Evolutionary conservation across 2,113 vertebrate species (phyloP).

Genomic region (Sylvilagus bachmani): DNA sequence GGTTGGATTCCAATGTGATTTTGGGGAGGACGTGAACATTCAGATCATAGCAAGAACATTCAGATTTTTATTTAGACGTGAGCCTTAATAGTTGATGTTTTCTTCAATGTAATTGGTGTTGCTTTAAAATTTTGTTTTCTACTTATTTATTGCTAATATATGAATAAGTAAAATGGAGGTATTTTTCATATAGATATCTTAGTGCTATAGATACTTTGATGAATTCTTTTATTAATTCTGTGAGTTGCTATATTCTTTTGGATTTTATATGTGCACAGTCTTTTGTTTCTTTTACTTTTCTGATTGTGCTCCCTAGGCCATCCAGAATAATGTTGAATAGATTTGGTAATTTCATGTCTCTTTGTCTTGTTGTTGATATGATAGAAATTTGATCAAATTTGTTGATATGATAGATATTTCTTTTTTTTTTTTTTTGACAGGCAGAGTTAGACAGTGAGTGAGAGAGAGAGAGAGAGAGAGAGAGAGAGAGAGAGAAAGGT

Average conservation of each 20-base stretch:
- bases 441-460: too few relatives aligned
- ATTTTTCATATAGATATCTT: neutral
- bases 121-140: neutral
- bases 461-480: too few relatives aligned
- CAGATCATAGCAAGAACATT: neutral
- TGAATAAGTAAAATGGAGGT: neutral
- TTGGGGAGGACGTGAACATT: neutral
- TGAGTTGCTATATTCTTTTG: neutral
- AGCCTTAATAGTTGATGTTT: neutral
- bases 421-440: too few relatives aligned
- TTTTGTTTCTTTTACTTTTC: neutral
- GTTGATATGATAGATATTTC: neutral
- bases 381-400: neutral
- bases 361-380: neutral
- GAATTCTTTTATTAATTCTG: neutral
- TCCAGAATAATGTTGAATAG: neutral
- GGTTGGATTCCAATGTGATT: neutral
- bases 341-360: neutral
- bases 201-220: neutral
- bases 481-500: too few relatives aligned
- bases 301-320: neutral
- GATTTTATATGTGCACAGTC: neutral
- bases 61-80: neutral
- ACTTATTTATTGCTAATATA: neutral
- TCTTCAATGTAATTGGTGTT: neutral